A percentile compares a stretch with the other conserved stretches of the same genome.
Conservation (phyloP, 2,888 invertebrate species). For the Amphimallon solstitiale region DNA sequence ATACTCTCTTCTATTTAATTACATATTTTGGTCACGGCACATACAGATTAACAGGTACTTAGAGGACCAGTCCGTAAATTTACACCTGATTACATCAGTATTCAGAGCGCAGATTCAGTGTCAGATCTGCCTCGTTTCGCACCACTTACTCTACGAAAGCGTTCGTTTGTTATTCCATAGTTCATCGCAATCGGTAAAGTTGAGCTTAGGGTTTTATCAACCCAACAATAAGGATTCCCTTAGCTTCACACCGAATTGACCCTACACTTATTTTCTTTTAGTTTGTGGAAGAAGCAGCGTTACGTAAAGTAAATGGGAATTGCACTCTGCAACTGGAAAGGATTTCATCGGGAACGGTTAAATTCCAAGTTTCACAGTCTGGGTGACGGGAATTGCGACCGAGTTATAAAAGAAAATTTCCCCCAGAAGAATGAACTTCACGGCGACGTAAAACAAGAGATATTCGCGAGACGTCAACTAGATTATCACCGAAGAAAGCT, state of each 20-base stretch:
- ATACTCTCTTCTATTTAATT: too few relatives aligned
- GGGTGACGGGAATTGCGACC: constrained; percentile 1
- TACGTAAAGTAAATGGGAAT: constrained; percentile 17
- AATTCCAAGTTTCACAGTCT: background rate
- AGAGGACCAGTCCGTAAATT: constrained; percentile 50
- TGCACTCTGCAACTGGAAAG: background rate
- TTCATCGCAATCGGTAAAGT: constrained; percentile 43
- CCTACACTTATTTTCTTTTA: constrained; percentile 27
- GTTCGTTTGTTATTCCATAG: constrained; percentile 56
- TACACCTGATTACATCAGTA: constrained; percentile 60
- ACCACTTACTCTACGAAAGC: constrained; percentile 53
- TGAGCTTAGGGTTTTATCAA: constrained; percentile 45
- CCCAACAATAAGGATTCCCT: constrained; percentile 48
- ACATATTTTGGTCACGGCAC: constrained; percentile 16
- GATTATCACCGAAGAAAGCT: constrained; percentile 51
- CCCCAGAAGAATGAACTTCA: constrained; percentile 24
- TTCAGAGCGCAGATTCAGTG: constrained; percentile 50
- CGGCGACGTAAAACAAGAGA: constrained; percentile 37
- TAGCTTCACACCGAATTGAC: constrained; percentile 42
- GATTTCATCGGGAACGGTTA: background rate
- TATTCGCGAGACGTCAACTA: constrained; percentile 44
- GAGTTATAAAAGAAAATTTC: constrained; percentile 27
- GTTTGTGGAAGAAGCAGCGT: background rate
- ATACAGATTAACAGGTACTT: constrained; percentile 55
- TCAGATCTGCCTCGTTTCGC: constrained; percentile 58